Conservation (phyloP, 2,113 vertebrate species). For the Aegithalos caudatus region DNA sequence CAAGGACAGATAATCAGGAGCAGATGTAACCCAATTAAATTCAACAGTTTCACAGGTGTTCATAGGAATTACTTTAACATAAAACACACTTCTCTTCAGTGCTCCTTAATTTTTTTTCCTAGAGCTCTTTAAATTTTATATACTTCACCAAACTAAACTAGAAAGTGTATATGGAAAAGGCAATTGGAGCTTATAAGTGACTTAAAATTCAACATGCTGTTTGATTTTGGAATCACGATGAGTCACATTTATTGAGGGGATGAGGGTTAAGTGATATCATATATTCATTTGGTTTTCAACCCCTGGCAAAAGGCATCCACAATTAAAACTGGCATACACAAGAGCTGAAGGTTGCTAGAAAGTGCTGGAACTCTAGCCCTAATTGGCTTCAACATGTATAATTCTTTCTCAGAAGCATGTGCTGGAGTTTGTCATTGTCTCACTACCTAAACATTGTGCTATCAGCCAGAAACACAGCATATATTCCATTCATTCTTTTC, state of each 20-base stretch:
- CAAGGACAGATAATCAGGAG: not conserved
- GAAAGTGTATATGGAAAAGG: not conserved
- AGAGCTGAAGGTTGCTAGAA: not conserved
- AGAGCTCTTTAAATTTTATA: not conserved
- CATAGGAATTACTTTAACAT: not conserved
- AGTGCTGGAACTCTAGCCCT: not conserved
- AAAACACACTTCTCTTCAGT: not conserved
- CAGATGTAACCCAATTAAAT: slow-evolving; percentile 27
- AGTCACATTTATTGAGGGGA: not conserved
- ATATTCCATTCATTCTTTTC: not conserved
- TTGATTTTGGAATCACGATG: not conserved
- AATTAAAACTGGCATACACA: not conserved
- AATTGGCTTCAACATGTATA: not conserved
- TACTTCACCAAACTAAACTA: not conserved
- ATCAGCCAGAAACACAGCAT: slow-evolving; percentile 31
- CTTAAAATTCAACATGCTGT: not conserved
- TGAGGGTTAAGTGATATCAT: not conserved
- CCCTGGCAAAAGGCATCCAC: not conserved
- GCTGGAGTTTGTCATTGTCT: slow-evolving; percentile 20
- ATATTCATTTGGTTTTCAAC: not conserved
- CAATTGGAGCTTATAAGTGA: not conserved
- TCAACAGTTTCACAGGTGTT: slow-evolving; percentile 27
- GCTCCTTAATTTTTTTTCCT: not conserved
- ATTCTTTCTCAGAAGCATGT: not conserved
- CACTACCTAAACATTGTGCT: not conserved